Evolutionary conservation across 2,888 invertebrate genomes (phyloP).

Genomic region (Xylota segnis): DNA sequence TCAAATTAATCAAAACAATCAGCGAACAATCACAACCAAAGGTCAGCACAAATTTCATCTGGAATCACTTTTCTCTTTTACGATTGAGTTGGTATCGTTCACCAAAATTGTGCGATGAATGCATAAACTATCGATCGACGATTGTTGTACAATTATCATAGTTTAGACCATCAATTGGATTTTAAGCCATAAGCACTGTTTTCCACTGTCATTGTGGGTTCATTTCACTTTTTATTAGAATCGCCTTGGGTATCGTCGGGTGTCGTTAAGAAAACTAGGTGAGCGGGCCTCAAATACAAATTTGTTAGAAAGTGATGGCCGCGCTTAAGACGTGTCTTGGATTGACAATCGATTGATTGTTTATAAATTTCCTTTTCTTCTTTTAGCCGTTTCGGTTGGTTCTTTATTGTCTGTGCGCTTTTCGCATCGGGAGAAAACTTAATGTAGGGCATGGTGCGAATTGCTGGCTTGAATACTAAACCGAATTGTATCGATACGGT

Average conservation of each 20-base stretch:
- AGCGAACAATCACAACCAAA: background rate
- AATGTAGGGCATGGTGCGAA: conserved; percentile 69
- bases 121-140: background rate
- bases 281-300: conserved; percentile 20
- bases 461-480: conserved; percentile 59
- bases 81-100: background rate
- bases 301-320: conserved; percentile 68
- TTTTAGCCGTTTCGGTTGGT: conserved; percentile 18
- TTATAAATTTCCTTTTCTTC: conserved; percentile 34
- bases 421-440: conserved; percentile 66
- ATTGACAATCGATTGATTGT: conserved; percentile 57
- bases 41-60: background rate
- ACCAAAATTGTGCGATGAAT: conserved; percentile 10
- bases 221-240: conserved; percentile 46
- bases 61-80: conserved; percentile 16
- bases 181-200: background rate
- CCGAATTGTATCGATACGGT: conserved; percentile 14
- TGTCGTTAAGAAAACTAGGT: conserved; percentile 1
- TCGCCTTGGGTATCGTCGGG: background rate
- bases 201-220: background rate
- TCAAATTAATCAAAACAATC: background rate
- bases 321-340: conserved; percentile 52
- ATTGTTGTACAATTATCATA: background rate
- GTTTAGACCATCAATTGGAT: background rate
- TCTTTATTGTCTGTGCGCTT: conserved; percentile 21